Conservation (phyloP, 2,888 invertebrate genomes). For the Lepidochitona cinerea region DNA sequence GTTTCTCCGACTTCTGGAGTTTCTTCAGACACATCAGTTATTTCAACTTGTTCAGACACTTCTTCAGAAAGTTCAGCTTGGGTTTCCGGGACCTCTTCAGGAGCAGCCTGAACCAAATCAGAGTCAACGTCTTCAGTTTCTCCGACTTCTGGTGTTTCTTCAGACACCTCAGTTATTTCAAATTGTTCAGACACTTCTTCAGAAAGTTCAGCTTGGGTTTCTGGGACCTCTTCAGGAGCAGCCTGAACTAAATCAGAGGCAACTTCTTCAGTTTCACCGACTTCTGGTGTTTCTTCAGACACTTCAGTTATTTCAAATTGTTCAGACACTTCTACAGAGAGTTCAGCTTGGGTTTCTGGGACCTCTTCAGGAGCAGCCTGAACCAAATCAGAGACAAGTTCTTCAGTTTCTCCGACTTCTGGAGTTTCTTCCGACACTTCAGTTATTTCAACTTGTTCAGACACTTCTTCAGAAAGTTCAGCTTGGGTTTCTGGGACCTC, state of each 20-base stretch:
- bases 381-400: conserved; percentile 1
- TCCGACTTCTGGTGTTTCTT: conserved; percentile 22
- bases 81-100: conserved; percentile 28
- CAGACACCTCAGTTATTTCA: conserved; percentile 26
- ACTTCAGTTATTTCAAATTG: conserved; percentile 8
- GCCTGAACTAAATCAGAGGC: conserved; percentile 16
- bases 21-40: conserved; percentile 4
- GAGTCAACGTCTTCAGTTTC: conserved; percentile 25
- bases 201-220: conserved; percentile 26
- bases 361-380: not conserved
- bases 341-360: not conserved
- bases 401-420: conserved; percentile 15
- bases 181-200: conserved; percentile 23
- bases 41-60: conserved; percentile 28
- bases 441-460: conserved; percentile 21
- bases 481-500: conserved; percentile 15
- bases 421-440: conserved; percentile 17
- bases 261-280: conserved; percentile 17
- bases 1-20: not conserved
- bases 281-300: conserved; percentile 16
- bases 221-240: conserved; percentile 22
- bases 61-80: conserved; percentile 33
- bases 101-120: conserved; percentile 20
- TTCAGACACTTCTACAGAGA: not conserved
- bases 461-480: conserved; percentile 21